phyloP scores from a whole-genome alignment of 2,797 vertebrate species.

The Argentina silus region DNA sequence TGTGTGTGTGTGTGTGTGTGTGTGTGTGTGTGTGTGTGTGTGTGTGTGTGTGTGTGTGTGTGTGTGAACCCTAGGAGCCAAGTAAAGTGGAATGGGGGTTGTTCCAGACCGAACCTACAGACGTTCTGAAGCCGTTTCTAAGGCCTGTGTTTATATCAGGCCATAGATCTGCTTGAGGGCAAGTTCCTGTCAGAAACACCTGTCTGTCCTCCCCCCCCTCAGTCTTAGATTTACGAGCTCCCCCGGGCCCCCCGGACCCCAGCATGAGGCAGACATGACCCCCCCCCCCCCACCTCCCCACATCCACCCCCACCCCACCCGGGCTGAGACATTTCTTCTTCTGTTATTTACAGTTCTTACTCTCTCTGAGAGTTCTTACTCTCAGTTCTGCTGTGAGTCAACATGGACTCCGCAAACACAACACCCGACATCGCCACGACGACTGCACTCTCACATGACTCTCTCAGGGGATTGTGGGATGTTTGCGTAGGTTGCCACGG shows the following conservation, averaged over 20 bases:
- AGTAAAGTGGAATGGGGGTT: too few relatives aligned
- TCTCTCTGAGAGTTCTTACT: constrained; percentile 61
- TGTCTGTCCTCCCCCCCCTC: constrained; percentile 45
- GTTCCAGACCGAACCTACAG: too few relatives aligned
- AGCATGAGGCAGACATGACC: constrained; percentile 45
- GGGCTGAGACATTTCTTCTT: not conserved
- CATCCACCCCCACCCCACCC: constrained; percentile 6
- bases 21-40: too few relatives aligned
- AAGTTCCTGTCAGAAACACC: constrained; percentile 54
- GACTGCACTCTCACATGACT: constrained; percentile 51
- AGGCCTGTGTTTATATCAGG: too few relatives aligned
- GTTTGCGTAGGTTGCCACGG: constrained; percentile 53
- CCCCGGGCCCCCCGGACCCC: not conserved
- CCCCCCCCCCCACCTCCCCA: constrained; percentile 24
- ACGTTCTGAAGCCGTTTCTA: too few relatives aligned
- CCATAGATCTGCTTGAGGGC: not conserved
- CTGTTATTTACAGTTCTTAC: constrained; percentile 14
- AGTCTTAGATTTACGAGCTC: constrained; percentile 31
- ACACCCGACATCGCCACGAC: not conserved
- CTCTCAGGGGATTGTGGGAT: constrained; percentile 56
- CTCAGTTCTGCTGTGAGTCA: constrained; percentile 57
- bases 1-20: not conserved
- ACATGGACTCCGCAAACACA: constrained; percentile 60
- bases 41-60: too few relatives aligned
- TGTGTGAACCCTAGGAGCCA: too few relatives aligned